A percentile compares a stretch with the other conserved stretches of the same genome.
Conservation (phyloP, 2,888 invertebrate genomes). For the Opisthograptis luteolata region DNA sequence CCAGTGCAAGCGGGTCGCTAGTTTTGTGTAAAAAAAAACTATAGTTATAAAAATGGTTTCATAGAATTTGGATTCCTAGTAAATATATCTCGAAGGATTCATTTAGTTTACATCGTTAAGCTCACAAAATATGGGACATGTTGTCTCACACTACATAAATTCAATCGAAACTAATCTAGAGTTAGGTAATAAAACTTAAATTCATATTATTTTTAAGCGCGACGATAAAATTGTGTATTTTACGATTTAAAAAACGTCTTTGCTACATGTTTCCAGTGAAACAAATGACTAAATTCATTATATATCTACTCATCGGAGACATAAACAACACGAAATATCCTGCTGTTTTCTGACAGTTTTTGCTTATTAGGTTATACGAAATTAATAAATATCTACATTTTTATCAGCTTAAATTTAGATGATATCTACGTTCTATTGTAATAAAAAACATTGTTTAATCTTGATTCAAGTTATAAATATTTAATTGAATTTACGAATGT, state of each 20-base stretch:
- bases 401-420: background rate
- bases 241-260: slow-evolving; percentile 24
- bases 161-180: slow-evolving; percentile 3
- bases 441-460: slow-evolving; percentile 11
- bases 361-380: slow-evolving; percentile 1
- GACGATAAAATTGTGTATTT: slow-evolving; percentile 26
- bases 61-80: no score
- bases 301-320: slow-evolving; percentile 13
- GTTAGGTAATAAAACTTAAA: background rate
- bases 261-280: slow-evolving; percentile 21
- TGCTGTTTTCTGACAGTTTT: slow-evolving; percentile 8
- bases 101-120: background rate
- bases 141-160: background rate
- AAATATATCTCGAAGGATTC: no score
- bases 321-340: slow-evolving; percentile 10
- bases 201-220: slow-evolving; percentile 15
- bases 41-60: no score
- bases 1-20: no score
- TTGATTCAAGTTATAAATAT: slow-evolving; percentile 3
- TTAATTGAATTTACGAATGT: slow-evolving; percentile 7
- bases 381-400: background rate
- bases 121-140: background rate
- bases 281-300: slow-evolving; percentile 23
- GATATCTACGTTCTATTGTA: background rate
- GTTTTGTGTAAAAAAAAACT: no score